Conservation (phyloP, 2,113 vertebrate species). For the Caloenas nicobarica region DNA sequence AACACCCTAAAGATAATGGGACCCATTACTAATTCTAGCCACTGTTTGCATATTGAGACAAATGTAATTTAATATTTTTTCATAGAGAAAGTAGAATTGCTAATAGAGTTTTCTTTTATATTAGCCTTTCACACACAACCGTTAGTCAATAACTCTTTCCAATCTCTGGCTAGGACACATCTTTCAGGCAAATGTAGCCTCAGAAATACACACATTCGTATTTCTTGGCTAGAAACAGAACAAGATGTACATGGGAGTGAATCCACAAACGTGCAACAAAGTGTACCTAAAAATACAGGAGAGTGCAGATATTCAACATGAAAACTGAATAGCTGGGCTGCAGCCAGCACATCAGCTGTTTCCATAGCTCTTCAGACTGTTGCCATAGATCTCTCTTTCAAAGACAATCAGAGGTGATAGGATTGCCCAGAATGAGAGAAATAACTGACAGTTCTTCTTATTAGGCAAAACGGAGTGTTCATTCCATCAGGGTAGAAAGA, state of each 20-base stretch:
- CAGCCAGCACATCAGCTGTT: neutral
- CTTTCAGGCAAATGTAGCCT: neutral
- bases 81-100: neutral
- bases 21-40: neutral
- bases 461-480: neutral
- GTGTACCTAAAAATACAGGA: neutral
- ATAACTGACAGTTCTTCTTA: neutral
- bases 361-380: neutral
- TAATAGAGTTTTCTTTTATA: neutral
- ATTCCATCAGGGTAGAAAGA: neutral
- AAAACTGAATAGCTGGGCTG: neutral
- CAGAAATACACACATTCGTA: neutral
- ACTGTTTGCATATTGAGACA: neutral
- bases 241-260: fast-evolving
- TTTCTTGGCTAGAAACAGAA: neutral
- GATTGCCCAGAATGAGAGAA: neutral
- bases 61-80: neutral
- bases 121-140: neutral
- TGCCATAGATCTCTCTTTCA: neutral
- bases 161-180: neutral
- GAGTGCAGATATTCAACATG: neutral
- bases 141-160: neutral
- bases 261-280: neutral
- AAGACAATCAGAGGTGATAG: neutral
- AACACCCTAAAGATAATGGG: neutral